Evolutionary conservation across 2,113 vertebrate genomes (phyloP).

Genomic region (Anolis carolinensis): DNA sequence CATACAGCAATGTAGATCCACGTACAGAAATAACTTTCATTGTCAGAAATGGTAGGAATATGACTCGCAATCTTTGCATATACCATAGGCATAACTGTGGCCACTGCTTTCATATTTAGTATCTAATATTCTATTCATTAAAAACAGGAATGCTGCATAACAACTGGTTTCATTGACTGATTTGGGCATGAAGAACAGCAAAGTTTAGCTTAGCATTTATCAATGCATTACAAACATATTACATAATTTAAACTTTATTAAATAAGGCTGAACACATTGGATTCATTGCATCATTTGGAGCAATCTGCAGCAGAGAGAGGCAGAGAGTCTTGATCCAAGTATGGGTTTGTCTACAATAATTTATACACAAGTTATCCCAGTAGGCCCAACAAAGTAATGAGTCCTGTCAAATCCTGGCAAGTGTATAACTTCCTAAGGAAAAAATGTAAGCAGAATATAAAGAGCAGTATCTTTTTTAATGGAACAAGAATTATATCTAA

Average conservation of each 20-base stretch:
- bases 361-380: slow-evolving; percentile 21
- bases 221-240: slow-evolving; percentile 3
- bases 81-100: background rate
- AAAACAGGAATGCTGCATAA: background rate
- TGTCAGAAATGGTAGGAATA: background rate
- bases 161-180: background rate
- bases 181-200: background rate
- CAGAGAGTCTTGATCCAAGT: background rate
- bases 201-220: background rate
- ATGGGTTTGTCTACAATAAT: slow-evolving; percentile 22
- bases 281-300: slow-evolving; percentile 23
- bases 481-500: background rate
- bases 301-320: background rate
- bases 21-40: background rate
- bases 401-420: slow-evolving; percentile 36
- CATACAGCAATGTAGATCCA: no score
- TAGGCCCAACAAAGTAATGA: slow-evolving; percentile 12
- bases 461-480: slow-evolving; percentile 31
- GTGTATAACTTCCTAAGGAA: slow-evolving; percentile 12
- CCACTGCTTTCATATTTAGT: background rate
- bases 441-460: slow-evolving; percentile 11
- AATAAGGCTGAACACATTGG: slow-evolving; percentile 8
- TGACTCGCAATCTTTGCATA: background rate
- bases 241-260: background rate
- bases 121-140: background rate